These are phyloP conservation scores for Chrysocyon brachyurus DNA, from an alignment of 2,797 vertebrate species.

Conservation along the genomic window DNA sequence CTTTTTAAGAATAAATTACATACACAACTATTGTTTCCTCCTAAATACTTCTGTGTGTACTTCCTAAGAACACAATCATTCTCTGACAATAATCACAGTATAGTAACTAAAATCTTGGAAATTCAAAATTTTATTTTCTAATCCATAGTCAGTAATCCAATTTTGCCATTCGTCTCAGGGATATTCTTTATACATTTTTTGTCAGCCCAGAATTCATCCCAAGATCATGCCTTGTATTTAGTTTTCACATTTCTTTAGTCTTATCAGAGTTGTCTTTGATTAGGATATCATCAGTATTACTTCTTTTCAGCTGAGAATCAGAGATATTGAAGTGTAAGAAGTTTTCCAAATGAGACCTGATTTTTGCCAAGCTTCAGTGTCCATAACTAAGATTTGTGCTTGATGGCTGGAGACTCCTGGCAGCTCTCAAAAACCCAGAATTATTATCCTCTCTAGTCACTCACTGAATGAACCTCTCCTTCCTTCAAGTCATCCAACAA, in stretches of 20 bases:
- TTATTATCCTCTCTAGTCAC: slow-evolving; percentile 8
- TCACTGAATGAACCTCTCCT: slow-evolving; percentile 64
- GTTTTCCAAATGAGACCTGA: slow-evolving; percentile 15
- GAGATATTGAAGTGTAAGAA: not conserved
- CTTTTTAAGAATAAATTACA: not conserved
- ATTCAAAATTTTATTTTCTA: not conserved
- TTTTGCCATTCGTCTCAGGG: not conserved
- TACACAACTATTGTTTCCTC: not conserved
- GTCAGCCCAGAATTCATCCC: slow-evolving; percentile 8
- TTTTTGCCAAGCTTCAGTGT: slow-evolving; percentile 46
- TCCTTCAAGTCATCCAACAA: slow-evolving; percentile 67
- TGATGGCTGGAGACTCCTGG: not conserved
- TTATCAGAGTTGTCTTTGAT: slow-evolving; percentile 52
- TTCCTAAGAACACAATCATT: not conserved
- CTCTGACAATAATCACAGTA: not conserved
- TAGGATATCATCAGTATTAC: slow-evolving; percentile 13
- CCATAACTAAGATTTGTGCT: slow-evolving; percentile 14
- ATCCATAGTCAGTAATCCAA: not conserved
- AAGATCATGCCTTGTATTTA: not conserved
- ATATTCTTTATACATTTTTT: not conserved
- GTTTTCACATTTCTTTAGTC: not conserved
- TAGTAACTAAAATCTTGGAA: slow-evolving; percentile 10
- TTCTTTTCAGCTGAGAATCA: slow-evolving; percentile 39
- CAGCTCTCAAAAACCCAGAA: not conserved
- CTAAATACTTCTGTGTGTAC: not conserved